phyloP scores from a whole-genome alignment of 2,113 vertebrate species.

The Laticauda colubrina region DNA sequence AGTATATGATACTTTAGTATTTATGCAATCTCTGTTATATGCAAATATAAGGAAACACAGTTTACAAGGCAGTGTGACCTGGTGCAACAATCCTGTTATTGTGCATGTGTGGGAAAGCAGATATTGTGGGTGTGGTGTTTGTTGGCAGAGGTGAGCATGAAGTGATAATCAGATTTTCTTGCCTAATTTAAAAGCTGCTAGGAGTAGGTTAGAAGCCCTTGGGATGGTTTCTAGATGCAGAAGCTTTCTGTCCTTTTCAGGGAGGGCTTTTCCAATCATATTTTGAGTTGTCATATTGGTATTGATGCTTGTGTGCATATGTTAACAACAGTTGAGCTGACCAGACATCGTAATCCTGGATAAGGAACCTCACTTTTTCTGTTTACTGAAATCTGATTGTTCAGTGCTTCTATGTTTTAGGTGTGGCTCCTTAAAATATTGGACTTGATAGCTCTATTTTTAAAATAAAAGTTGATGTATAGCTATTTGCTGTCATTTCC shows the following conservation, averaged over 20 bases:
- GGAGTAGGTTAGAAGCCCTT: conserved; percentile 21
- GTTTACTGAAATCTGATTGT: background rate
- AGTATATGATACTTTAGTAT: background rate
- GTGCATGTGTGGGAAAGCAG: background rate
- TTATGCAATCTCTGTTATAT: background rate
- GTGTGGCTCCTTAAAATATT: background rate
- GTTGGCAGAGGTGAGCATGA: conserved; percentile 21
- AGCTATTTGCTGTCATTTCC: background rate
- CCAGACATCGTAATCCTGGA: background rate
- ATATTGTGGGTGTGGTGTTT: background rate
- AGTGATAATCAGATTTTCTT: conserved; percentile 2
- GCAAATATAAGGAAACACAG: background rate
- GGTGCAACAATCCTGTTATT: background rate
- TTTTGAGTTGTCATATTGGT: background rate
- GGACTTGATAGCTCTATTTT: background rate
- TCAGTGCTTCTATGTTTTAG: background rate
- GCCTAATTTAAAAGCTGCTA: conserved; percentile 26
- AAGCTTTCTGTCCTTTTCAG: conserved; percentile 41
- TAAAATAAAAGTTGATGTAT: background rate
- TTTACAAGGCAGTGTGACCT: background rate
- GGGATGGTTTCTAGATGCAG: conserved; percentile 45
- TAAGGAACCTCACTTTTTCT: background rate
- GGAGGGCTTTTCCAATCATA: conserved; percentile 3
- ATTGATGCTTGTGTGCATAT: background rate
- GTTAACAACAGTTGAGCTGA: background rate